phyloP scores from a whole-genome alignment of 2,888 invertebrate genomes.

The Oegoconia quadripuncta region DNA sequence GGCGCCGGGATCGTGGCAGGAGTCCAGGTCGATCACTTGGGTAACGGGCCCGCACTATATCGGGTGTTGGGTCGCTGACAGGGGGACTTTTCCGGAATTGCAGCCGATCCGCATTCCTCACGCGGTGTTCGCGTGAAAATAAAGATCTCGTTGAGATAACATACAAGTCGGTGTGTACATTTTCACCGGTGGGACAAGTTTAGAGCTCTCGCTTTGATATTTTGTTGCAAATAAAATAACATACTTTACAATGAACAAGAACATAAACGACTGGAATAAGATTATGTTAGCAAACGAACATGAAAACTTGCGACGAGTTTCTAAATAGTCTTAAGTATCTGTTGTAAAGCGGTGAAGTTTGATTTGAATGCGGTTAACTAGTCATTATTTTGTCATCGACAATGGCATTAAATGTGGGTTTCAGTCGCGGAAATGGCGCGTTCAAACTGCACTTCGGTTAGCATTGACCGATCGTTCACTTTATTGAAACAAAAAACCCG shows the following conservation, averaged over 20 bases:
- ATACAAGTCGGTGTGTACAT: background rate
- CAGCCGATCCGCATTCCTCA: slow-evolving; percentile 42
- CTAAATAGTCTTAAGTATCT: too few relatives aligned
- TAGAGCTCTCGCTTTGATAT: background rate
- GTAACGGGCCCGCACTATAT: slow-evolving; percentile 68
- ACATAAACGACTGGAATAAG: background rate
- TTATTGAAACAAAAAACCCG: slow-evolving; percentile 5
- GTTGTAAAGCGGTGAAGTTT: background rate
- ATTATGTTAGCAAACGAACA: too few relatives aligned
- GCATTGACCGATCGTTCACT: slow-evolving; percentile 12
- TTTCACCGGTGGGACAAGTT: slow-evolving; percentile 1
- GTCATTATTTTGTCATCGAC: slow-evolving; percentile 30
- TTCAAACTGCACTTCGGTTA: slow-evolving; percentile 14
- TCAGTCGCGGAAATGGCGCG: slow-evolving; percentile 17
- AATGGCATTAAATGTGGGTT: slow-evolving; percentile 20
- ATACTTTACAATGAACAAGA: background rate
- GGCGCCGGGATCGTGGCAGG: slow-evolving; percentile 65
- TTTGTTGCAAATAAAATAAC: background rate
- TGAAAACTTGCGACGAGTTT: too few relatives aligned
- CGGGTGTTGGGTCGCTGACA: slow-evolving; percentile 70
- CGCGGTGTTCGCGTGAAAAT: slow-evolving; percentile 13
- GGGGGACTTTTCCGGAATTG: slow-evolving; percentile 56
- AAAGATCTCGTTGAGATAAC: slow-evolving; percentile 11
- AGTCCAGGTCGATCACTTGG: slow-evolving; percentile 76
- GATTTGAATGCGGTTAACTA: slow-evolving; percentile 8